These are phyloP conservation scores for Lepus timidus DNA, from an alignment of 2,113 vertebrate species.

Conservation along the genomic window DNA sequence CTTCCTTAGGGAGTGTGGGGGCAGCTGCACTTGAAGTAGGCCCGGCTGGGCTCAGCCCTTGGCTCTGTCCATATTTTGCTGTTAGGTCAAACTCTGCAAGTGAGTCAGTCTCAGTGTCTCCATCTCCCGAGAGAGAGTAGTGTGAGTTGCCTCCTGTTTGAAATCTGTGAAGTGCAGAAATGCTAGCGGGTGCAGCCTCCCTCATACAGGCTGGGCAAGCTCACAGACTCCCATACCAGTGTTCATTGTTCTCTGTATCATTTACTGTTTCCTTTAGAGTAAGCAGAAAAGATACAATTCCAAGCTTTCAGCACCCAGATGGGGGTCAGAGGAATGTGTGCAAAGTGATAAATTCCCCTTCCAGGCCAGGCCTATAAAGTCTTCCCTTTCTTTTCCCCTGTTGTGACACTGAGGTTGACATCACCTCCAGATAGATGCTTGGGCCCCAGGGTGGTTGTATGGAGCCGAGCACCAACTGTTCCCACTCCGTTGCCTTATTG, in stretches of 20 bases:
- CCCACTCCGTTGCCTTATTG: fast-evolving
- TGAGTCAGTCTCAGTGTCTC: not conserved
- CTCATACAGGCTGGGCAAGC: not conserved
- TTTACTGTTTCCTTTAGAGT: not conserved
- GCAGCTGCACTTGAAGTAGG: not conserved
- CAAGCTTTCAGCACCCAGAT: not conserved
- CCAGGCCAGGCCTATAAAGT: not conserved
- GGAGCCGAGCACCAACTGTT: not conserved
- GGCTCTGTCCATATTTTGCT: not conserved
- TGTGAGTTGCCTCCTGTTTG: not conserved
- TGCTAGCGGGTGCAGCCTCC: not conserved
- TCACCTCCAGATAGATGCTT: not conserved
- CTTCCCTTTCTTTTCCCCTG: not conserved
- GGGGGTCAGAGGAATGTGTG: not conserved
- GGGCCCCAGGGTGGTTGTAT: not conserved
- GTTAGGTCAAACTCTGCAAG: not conserved
- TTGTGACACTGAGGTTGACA: not conserved
- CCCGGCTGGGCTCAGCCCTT: not conserved
- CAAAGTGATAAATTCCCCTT: not conserved
- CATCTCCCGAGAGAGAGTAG: not conserved
- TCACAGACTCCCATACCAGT: not conserved
- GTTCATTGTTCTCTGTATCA: not conserved
- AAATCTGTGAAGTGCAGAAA: not conserved
- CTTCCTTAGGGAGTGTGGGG: not conserved
- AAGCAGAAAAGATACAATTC: not conserved